phyloP scores from a whole-genome alignment of 2,113 vertebrate genomes.

The Sinosuthora webbiana region DNA sequence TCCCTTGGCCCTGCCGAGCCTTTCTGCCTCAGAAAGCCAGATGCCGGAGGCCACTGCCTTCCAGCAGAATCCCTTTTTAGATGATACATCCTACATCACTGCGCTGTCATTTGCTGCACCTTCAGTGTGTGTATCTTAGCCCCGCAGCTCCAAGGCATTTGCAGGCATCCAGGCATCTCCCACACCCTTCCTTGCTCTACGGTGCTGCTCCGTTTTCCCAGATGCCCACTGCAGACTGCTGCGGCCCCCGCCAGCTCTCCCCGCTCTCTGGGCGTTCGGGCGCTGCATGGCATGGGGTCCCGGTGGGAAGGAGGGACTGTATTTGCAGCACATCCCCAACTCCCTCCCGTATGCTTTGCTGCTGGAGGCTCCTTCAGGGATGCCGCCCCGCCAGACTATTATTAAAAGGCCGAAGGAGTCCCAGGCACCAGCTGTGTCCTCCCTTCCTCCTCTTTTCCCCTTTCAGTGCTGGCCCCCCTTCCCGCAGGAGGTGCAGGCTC shows the following conservation, averaged over 20 bases:
- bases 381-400: background rate
- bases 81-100: background rate
- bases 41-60: background rate
- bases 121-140: background rate
- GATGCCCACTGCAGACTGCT: background rate
- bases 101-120: background rate
- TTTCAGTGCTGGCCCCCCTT: rapidly evolving
- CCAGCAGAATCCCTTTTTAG: background rate
- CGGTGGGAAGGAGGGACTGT: background rate
- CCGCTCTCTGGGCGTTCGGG: rapidly evolving
- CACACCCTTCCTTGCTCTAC: background rate
- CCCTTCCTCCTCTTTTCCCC: background rate
- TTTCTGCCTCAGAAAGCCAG: background rate
- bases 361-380: background rate
- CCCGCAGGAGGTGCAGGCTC: background rate
- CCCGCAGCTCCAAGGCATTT: background rate
- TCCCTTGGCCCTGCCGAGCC: background rate
- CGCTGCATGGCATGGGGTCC: no score
- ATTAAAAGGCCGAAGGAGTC: background rate
- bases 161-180: background rate
- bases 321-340: background rate
- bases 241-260: background rate
- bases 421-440: background rate
- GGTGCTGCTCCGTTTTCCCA: background rate
- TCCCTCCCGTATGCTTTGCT: background rate